A percentile compares a stretch with the other conserved stretches of the same genome.
phyloP scores from a whole-genome alignment of 2,888 invertebrate genomes.

The Artemia sinica region DNA sequence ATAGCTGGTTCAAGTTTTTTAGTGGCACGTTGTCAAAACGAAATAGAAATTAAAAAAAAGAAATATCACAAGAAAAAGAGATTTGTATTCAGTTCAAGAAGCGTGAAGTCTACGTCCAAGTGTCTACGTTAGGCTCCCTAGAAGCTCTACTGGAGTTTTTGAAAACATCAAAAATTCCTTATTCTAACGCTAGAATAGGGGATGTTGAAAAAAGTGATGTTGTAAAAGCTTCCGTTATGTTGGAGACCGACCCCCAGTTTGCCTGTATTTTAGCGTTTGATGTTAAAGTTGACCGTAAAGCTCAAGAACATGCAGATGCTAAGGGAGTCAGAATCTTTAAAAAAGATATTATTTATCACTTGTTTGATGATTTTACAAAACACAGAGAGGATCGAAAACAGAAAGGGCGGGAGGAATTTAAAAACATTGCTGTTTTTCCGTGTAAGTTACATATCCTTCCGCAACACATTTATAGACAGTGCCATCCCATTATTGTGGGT shows the following conservation, averaged over 20 bases:
- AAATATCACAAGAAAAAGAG: slow-evolving; percentile 75
- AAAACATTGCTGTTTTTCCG: slow-evolving; percentile 93
- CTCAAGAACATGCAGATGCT: slow-evolving; percentile 88
- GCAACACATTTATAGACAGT: slow-evolving; percentile 87
- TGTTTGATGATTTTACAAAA: slow-evolving; percentile 90
- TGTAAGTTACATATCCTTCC: slow-evolving; percentile 67
- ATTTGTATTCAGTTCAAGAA: slow-evolving; percentile 70
- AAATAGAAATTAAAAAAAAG: slow-evolving; percentile 66
- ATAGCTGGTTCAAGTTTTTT: slow-evolving; percentile 83
- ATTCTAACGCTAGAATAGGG: slow-evolving; percentile 93
- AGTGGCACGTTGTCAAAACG: slow-evolving; percentile 81
- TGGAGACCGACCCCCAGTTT: slow-evolving; percentile 91
- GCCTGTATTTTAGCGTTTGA: slow-evolving; percentile 99
- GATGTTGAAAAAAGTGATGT: slow-evolving; percentile 98
- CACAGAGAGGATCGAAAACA: slow-evolving; percentile 77
- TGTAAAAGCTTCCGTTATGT: slow-evolving; percentile 98
- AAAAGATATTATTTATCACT: slow-evolving; percentile 98
- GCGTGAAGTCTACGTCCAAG: slow-evolving; percentile 95
- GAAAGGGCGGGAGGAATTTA: slow-evolving; percentile 83
- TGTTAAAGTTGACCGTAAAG: slow-evolving; percentile 92
- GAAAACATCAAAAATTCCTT: slow-evolving; percentile 82
- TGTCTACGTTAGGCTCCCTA: slow-evolving; percentile 93
- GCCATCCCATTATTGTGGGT: slow-evolving; percentile 94
- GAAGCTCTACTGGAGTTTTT: slow-evolving; percentile 91
- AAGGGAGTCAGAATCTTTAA: slow-evolving; percentile 88